Base-by-base conservation (phyloP, 2,888 invertebrate genomes). In the Melanotus villosus region DNA sequence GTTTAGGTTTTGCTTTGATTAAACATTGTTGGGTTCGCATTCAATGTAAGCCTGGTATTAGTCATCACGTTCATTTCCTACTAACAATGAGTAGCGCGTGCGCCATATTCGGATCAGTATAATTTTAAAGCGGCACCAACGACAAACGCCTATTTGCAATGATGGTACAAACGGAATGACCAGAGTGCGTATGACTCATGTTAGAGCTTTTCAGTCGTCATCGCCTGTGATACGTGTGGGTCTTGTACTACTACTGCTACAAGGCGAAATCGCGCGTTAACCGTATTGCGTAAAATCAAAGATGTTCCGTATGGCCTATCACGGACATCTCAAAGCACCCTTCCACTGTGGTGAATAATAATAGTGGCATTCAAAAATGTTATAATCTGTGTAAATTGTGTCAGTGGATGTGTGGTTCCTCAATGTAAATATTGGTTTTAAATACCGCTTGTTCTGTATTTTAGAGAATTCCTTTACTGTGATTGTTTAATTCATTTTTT, bases 91-190 rank as follows among this genome's bases (percentile, higher is more conserved):
- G 64, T 65, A 66, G 73, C 76, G 75, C 79, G 74, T 76, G 80
- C 80, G 80, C 77, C 69, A 43, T 63, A 60, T 45, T 54, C 41
- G 59, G 16, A 36, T 30, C 56, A 65, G 58, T 64, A 76, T 72
- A 73, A 73, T 73, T 70, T 72, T 72, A 71, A 63, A 68, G 70
- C 72, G 71, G 74, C 73, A 75, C 79, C 78, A 79, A 80, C 78
- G 75, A 77, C 70, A 75, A 71, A 69, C 71, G 72, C 73, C 77
- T 76, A 75, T 77, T 79, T 77, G 80, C 79, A 80, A 81, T 82
- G 80, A 80, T 80, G 82, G 80, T 79, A 79, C 78, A 78, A 77
- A 79, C 77, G 78, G 78, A 80, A 80, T 80, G 79, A 79, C 78
- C 79, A 79, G 77, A 72, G 72, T 66, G 69, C 63, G 69, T 73